These are phyloP conservation scores for Gadopsis marmoratus DNA, from an alignment of 2,797 vertebrate species.

Conservation along the genomic window DNA sequence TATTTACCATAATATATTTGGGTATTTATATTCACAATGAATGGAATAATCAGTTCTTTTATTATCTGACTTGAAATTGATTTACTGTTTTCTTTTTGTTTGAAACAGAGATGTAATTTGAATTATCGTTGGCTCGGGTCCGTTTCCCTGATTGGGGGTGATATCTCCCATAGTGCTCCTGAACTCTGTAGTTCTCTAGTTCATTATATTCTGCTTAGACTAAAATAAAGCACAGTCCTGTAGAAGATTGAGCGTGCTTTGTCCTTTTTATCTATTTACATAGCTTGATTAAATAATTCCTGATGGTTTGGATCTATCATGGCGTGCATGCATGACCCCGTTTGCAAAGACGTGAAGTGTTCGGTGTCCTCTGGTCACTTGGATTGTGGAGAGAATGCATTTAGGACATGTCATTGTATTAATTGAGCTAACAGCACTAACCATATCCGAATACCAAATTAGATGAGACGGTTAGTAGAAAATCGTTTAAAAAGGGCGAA, in stretches of 20 bases:
- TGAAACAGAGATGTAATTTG: constrained; percentile 87
- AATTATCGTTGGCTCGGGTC: constrained; percentile 84
- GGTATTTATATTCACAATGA: constrained; percentile 65
- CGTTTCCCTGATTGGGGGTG: constrained; percentile 81
- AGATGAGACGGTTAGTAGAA: constrained; percentile 84
- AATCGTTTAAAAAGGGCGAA: constrained; percentile 87
- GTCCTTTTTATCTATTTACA: constrained; percentile 72
- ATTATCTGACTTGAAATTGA: constrained; percentile 72
- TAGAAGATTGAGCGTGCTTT: constrained; percentile 82
- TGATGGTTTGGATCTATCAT: constrained; percentile 54
- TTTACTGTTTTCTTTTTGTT: constrained; percentile 77
- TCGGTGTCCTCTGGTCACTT: constrained; percentile 66
- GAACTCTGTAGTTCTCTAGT: constrained; percentile 91
- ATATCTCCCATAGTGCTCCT: constrained; percentile 88
- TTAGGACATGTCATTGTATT: constrained; percentile 84
- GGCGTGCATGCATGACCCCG: constrained; percentile 35
- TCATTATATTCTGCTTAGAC: constrained; percentile 91
- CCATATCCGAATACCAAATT: constrained; percentile 86
- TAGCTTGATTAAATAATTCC: constrained; percentile 52
- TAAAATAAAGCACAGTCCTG: constrained; percentile 93
- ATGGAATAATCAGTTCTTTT: constrained; percentile 68
- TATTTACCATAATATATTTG: constrained; percentile 62
- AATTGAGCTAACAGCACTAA: constrained; percentile 85
- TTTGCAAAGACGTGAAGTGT: constrained; percentile 67
- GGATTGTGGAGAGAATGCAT: constrained; percentile 76